A percentile compares a stretch with the other conserved stretches of the same genome.
phyloP scores from a whole-genome alignment of 2,888 invertebrate species.

The Lasioglossum oenotherae region DNA sequence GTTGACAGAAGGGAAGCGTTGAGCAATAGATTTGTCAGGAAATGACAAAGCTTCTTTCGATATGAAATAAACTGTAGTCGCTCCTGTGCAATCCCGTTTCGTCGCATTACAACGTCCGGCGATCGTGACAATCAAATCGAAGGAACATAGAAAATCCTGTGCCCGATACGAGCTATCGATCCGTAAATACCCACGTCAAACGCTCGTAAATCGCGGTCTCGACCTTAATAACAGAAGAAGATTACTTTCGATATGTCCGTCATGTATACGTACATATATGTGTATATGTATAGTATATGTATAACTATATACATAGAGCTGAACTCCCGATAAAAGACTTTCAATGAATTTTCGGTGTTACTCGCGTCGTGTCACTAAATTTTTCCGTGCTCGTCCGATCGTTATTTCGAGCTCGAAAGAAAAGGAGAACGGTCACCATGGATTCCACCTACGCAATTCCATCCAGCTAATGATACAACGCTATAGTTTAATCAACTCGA shows the following conservation, averaged over 20 bases:
- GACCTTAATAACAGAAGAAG: conserved; percentile 44
- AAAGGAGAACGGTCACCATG: neutral
- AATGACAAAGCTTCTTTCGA: neutral
- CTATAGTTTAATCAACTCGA: neutral
- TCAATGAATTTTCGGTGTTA: conserved; percentile 12
- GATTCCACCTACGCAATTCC: neutral
- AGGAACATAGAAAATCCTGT: neutral
- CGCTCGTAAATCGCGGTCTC: conserved; percentile 33
- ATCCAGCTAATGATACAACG: neutral
- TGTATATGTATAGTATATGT: neutral
- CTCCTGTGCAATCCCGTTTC: neutral
- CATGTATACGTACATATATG: neutral
- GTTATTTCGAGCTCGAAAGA: conserved; percentile 11
- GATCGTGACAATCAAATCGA: conserved; percentile 13
- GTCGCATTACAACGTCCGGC: too few relatives aligned
- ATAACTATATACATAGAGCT: neutral
- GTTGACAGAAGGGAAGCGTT: neutral
- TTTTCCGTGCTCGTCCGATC: conserved; percentile 14
- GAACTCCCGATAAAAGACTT: conserved; percentile 10
- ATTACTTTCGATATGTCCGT: conserved; percentile 47
- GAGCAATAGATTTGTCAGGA: neutral
- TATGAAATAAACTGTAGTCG: neutral
- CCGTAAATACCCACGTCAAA: conserved; percentile 36
- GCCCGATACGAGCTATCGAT: conserved; percentile 46
- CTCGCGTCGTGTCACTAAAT: conserved; percentile 15